phyloP scores from a whole-genome alignment of 2,888 invertebrate species.

The Agriopis marginaria region DNA sequence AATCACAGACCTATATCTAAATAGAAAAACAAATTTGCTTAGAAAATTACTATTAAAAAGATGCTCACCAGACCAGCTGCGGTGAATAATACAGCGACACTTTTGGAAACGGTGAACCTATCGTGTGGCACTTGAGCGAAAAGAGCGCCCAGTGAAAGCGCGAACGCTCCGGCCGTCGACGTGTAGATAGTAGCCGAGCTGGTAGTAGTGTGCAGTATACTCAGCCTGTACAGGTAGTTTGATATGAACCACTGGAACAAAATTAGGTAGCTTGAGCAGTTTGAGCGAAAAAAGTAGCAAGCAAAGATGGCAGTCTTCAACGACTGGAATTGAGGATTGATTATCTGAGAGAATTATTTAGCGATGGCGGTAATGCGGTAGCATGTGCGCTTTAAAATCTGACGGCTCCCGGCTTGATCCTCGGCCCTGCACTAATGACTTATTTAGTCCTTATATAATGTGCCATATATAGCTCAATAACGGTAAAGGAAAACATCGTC shows the following conservation, averaged over 20 bases:
- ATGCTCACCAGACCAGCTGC: conserved; percentile 91
- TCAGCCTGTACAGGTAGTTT: conserved; percentile 96
- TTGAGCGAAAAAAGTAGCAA: not conserved
- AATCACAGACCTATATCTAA: too few relatives aligned
- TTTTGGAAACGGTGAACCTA: conserved; percentile 94
- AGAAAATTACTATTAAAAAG: not conserved
- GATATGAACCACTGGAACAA: conserved; percentile 96
- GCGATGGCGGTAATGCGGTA: too few relatives aligned
- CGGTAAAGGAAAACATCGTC: too few relatives aligned
- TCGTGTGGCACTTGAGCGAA: conserved; percentile 94
- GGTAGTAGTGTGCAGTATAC: conserved; percentile 93
- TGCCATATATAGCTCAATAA: too few relatives aligned
- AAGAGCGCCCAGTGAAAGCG: conserved; percentile 93
- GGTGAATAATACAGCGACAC: conserved; percentile 92
- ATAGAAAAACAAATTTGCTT: too few relatives aligned
- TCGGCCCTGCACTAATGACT: too few relatives aligned
- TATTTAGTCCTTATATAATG: too few relatives aligned
- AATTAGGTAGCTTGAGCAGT: conserved; percentile 4
- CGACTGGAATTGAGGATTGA: too few relatives aligned
- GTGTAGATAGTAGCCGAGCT: conserved; percentile 96
- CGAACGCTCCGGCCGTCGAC: conserved; percentile 95
- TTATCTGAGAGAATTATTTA: too few relatives aligned
- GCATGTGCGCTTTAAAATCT: too few relatives aligned
- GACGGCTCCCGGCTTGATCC: too few relatives aligned
- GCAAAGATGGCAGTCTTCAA: too few relatives aligned